phyloP scores from a whole-genome alignment of 2,797 vertebrate species.

The Pantherophis alleghaniensis region DNA sequence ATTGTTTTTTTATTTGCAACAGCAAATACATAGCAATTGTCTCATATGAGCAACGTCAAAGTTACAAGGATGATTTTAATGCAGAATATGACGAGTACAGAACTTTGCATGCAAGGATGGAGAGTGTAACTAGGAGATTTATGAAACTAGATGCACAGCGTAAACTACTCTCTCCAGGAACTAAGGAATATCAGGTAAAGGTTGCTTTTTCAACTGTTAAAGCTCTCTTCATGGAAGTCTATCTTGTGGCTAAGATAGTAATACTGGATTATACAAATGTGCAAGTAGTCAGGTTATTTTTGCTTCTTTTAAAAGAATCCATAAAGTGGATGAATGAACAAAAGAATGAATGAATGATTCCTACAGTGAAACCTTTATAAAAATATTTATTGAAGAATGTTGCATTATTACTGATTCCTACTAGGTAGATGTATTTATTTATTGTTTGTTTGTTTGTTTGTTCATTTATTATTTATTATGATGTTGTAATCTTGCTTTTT shows the following conservation, averaged over 20 bases:
- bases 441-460: neutral
- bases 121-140: slow-evolving; percentile 80
- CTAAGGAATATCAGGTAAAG: slow-evolving; percentile 85
- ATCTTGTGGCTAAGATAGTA: neutral
- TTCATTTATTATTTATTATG: neutral
- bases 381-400: neutral
- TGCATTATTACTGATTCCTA: neutral
- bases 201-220: neutral
- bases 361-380: neutral
- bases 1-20: slow-evolving; percentile 15
- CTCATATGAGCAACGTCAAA: slow-evolving; percentile 84
- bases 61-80: slow-evolving; percentile 88
- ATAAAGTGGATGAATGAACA: neutral
- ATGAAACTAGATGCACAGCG: slow-evolving; percentile 77
- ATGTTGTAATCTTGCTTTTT: neutral
- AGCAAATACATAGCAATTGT: slow-evolving; percentile 85
- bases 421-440: neutral
- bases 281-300: neutral
- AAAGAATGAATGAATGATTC: neutral
- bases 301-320: neutral
- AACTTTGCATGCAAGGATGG: slow-evolving; percentile 79
- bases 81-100: slow-evolving; percentile 89
- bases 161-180: slow-evolving; percentile 78
- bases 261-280: neutral
- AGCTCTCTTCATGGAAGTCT: neutral